Evolutionary conservation across 2,797 vertebrate species (phyloP).

Genomic region (Cryptoprocta ferox): DNA sequence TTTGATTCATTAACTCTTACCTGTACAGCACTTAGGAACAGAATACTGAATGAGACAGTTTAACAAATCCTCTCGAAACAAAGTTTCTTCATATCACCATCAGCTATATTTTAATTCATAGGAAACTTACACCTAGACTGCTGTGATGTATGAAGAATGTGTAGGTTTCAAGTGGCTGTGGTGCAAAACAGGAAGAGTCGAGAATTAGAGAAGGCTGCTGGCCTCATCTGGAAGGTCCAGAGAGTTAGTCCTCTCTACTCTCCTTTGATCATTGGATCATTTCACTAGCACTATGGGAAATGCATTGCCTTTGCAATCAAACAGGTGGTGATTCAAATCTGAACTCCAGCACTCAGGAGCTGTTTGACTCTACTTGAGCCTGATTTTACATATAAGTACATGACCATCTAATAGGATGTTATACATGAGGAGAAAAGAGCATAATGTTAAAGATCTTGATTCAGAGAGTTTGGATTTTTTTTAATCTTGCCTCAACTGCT

Average conservation of each 20-base stretch:
- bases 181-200: neutral
- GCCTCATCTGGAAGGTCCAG: neutral
- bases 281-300: neutral
- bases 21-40: neutral
- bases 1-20: constrained; percentile 19
- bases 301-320: neutral
- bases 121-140: neutral
- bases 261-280: neutral
- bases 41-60: neutral
- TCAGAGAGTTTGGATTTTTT: neutral
- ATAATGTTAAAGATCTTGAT: neutral
- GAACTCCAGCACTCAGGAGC: neutral
- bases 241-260: neutral
- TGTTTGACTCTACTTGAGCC: neutral
- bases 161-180: neutral
- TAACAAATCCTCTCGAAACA: neutral
- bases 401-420: neutral
- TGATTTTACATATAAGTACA: neutral
- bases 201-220: neutral
- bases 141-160: neutral
- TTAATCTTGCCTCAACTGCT: constrained; percentile 30
- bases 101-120: neutral
- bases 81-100: neutral
- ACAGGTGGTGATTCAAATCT: neutral
- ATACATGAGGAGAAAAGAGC: neutral